A percentile compares a stretch with the other conserved stretches of the same genome.
These are phyloP conservation scores for Lanius collurio DNA, from an alignment of 2,113 vertebrate species.

Conservation along the genomic window DNA sequence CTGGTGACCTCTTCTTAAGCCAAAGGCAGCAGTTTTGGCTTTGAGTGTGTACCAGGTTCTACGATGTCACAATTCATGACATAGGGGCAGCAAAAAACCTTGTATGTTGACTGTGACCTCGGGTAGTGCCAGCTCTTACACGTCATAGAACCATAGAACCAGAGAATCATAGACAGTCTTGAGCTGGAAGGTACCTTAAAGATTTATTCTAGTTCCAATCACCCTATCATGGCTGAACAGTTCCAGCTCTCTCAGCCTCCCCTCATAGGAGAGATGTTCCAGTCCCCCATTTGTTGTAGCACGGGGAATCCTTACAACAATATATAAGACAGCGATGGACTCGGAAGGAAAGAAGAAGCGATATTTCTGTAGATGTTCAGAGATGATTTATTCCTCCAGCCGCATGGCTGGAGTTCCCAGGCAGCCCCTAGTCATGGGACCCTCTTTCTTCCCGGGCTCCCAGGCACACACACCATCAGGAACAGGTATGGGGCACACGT, in stretches of 20 bases:
- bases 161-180: not conserved
- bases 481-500: too few species aligned
- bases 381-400: too few species aligned
- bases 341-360: too few species aligned
- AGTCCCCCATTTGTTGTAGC: not conserved
- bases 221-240: not conserved
- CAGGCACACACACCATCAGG: too few species aligned
- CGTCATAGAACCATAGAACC: not conserved
- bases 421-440: too few species aligned
- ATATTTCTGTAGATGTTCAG: too few species aligned
- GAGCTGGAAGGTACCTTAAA: not conserved
- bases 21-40: not conserved
- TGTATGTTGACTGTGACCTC: fast-evolving
- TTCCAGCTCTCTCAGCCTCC: not conserved
- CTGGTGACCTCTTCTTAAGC: not conserved
- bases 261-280: not conserved
- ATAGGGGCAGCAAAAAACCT: not conserved
- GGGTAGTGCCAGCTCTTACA: not conserved
- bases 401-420: too few species aligned
- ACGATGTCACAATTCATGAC: not conserved
- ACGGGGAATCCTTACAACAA: too few species aligned
- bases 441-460: too few species aligned
- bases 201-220: not conserved
- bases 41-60: not conserved
- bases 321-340: too few species aligned